These are phyloP conservation scores for Caenorhabditis plicata DNA, from an alignment of 2,888 invertebrate genomes.

Conservation along the genomic window DNA sequence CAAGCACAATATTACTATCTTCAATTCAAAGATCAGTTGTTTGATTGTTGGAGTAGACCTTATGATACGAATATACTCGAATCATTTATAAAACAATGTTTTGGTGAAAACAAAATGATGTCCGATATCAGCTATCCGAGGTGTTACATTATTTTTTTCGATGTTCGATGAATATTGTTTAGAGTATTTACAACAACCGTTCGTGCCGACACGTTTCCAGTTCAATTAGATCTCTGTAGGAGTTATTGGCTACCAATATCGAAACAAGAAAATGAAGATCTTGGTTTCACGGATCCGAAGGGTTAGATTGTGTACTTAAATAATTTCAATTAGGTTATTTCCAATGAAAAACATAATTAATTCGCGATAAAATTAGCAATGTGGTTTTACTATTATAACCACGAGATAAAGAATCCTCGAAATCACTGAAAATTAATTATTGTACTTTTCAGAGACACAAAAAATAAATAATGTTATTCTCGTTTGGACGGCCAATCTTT, in stretches of 20 bases:
- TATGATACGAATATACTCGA: slow-evolving; percentile 86
- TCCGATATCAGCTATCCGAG: slow-evolving; percentile 81
- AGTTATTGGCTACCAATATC: slow-evolving; percentile 74
- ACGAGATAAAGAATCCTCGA: no score
- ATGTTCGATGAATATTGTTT: background rate
- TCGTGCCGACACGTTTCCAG: slow-evolving; percentile 86
- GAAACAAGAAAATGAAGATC: slow-evolving; percentile 52
- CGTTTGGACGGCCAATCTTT: no score
- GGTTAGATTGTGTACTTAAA: no score
- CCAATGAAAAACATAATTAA: no score
- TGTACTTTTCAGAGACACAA: no score
- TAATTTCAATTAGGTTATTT: background rate
- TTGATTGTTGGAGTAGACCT: slow-evolving; percentile 81
- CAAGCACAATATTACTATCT: slow-evolving; percentile 89
- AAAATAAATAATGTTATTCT: no score
- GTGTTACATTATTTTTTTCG: slow-evolving; percentile 55
- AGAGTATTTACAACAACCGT: slow-evolving; percentile 82
- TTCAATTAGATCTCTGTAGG: slow-evolving; percentile 88
- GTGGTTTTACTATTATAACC: no score
- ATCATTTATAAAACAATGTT: slow-evolving; percentile 79
- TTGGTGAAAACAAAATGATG: slow-evolving; percentile 82
- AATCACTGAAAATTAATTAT: no score
- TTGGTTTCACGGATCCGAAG: slow-evolving; percentile 56
- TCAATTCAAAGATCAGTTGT: slow-evolving; percentile 88
- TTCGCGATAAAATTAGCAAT: no score